Percentiles rank a stretch among this genome's conserved stretches.
Conservation (phyloP, 2,113 vertebrate species). For the Amazona vittata region DNA sequence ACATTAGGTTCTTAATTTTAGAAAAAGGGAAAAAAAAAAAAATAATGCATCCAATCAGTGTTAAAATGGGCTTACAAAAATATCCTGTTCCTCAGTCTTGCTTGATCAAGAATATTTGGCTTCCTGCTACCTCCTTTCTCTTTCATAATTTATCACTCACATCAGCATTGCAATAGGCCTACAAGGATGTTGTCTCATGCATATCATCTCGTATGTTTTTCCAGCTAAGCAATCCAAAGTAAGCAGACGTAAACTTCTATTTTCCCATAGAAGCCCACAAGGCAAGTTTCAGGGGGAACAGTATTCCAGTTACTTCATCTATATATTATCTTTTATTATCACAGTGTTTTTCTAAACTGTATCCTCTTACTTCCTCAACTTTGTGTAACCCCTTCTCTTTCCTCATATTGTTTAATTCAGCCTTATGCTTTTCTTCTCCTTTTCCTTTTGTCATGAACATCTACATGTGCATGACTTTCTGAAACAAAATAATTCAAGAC, state of each 20-base stretch:
- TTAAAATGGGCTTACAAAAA: not conserved
- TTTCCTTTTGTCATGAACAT: not conserved
- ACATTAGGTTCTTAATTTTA: not conserved
- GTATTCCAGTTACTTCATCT: slow-evolving; percentile 48
- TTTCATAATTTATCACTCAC: not conserved
- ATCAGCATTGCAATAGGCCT: not conserved
- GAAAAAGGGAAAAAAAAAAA: not conserved
- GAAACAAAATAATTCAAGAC: not conserved
- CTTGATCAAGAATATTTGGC: not conserved
- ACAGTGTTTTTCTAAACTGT: slow-evolving; percentile 36
- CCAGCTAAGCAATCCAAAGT: slow-evolving; percentile 34
- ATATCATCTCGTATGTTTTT: not conserved
- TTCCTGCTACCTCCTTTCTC: not conserved
- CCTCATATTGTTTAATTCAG: slow-evolving; percentile 29
- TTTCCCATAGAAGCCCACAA: not conserved
- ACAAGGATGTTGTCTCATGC: not conserved
- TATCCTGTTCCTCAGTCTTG: not conserved
- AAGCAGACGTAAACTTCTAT: not conserved
- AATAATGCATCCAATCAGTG: not conserved
- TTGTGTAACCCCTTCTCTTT: slow-evolving; percentile 37
- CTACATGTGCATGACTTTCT: not conserved
- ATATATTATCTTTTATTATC: slow-evolving; percentile 52
- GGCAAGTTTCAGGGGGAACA: slow-evolving; percentile 23
- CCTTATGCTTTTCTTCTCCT: not conserved
- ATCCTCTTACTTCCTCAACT: slow-evolving; percentile 42